A percentile compares a stretch with the other conserved stretches of the same genome.
Evolutionary conservation across 2,113 vertebrate genomes (phyloP).

Genomic region (Ahaetulla prasina): DNA sequence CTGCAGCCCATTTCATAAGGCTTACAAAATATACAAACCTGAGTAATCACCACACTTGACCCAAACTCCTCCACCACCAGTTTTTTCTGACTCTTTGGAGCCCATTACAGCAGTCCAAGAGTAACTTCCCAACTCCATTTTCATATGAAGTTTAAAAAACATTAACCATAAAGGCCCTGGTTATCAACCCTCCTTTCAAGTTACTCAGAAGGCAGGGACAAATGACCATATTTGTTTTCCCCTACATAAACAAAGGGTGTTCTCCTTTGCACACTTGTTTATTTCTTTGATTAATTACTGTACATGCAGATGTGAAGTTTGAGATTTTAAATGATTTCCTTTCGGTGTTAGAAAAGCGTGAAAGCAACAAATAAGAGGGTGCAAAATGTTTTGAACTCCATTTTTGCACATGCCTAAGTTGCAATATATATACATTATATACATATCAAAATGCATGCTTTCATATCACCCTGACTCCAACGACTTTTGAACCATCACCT

Average conservation of each 20-base stretch:
- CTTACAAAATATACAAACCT: not conserved
- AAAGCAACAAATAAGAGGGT: not conserved
- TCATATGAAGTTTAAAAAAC: slow-evolving; percentile 43
- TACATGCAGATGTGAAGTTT: not conserved
- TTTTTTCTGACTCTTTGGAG: slow-evolving; percentile 23
- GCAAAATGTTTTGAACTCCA: not conserved
- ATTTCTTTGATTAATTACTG: not conserved
- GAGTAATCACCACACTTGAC: not conserved
- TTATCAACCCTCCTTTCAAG: not conserved
- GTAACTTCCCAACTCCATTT: slow-evolving; percentile 50
- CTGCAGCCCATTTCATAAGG: slow-evolving; percentile 8
- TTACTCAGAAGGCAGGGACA: not conserved
- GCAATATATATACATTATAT: not conserved
- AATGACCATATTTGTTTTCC: not conserved
- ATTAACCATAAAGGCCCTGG: slow-evolving; percentile 8
- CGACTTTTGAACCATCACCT: not conserved
- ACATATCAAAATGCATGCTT: not conserved
- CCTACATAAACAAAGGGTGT: not conserved
- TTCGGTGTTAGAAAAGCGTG: not conserved
- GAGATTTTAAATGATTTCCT: not conserved
- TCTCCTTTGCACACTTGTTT: not conserved
- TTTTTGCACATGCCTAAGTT: not conserved
- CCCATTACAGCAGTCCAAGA: slow-evolving; percentile 25
- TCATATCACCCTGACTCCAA: not conserved
- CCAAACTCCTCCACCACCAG: not conserved